A percentile compares a stretch with the other conserved stretches of the same genome.
Evolutionary conservation across 2,113 vertebrate genomes (phyloP).

Genomic region (Nothocercus julius): DNA sequence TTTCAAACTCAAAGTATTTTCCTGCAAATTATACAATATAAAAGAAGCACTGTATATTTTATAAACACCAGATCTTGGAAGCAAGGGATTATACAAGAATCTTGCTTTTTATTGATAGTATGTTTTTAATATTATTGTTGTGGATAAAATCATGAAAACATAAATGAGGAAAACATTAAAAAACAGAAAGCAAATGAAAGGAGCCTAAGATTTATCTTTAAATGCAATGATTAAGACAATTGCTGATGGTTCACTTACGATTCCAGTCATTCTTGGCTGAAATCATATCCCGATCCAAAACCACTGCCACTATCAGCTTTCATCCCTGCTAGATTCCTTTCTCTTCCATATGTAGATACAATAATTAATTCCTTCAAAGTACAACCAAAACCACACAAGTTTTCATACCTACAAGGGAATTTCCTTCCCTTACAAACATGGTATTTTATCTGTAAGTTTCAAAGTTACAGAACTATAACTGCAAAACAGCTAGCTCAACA

Average conservation of each 20-base stretch:
- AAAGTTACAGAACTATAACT: not conserved
- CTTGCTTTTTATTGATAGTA: not conserved
- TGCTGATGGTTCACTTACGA: not conserved
- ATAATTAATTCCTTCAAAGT: not conserved
- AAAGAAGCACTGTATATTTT: not conserved
- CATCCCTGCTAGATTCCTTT: not conserved
- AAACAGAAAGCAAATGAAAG: not conserved
- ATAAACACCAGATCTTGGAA: not conserved
- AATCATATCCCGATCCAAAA: accelerated
- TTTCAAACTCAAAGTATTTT: not conserved
- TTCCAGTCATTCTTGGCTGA: not conserved
- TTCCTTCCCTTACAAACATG: not conserved
- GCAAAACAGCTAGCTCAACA: not conserved
- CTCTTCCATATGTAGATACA: accelerated
- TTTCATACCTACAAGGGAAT: not conserved
- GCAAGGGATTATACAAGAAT: not conserved
- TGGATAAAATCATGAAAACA: not conserved
- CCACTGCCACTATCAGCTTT: not conserved
- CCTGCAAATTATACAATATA: not conserved
- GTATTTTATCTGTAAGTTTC: not conserved
- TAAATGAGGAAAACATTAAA: not conserved
- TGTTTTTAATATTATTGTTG: not conserved
- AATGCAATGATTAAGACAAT: not conserved
- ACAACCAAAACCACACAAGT: not conserved
- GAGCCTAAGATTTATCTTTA: not conserved